phyloP scores from a whole-genome alignment of 2,888 invertebrate genomes.

The Amaurobius ferox region DNA sequence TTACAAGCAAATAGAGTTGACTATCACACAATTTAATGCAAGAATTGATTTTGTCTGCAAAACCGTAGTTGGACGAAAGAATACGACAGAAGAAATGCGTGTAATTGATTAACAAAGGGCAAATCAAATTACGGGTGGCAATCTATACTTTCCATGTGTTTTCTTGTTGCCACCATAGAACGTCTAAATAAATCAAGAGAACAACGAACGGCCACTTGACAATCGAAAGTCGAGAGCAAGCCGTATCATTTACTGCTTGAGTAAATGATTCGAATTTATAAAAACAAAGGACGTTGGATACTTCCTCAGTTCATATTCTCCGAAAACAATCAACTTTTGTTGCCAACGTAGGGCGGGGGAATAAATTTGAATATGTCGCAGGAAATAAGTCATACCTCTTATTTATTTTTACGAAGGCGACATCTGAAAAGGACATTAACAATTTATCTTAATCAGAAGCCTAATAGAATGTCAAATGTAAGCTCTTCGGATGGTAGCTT shows the following conservation, averaged over 20 bases:
- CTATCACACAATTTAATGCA: no score
- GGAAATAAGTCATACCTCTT: neutral
- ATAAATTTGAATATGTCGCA: slow-evolving; percentile 11
- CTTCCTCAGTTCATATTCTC: neutral
- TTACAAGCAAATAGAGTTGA: no score
- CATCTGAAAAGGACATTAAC: neutral
- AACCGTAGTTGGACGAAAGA: no score
- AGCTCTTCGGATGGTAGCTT: no score
- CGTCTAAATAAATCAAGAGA: neutral
- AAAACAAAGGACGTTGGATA: slow-evolving; percentile 5
- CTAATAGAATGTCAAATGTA: no score
- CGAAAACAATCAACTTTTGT: neutral
- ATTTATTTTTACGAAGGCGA: neutral
- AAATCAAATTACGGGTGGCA: no score
- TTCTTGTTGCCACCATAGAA: neutral
- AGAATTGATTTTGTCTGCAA: no score
- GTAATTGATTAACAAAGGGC: no score
- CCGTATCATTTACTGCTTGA: neutral
- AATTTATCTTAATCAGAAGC: no score
- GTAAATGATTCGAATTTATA: neutral
- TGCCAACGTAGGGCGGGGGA: neutral
- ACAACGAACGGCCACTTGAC: neutral
- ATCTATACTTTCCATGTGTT: no score
- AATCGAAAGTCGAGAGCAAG: neutral
- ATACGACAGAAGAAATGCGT: no score